Base-by-base conservation (phyloP, 2,888 invertebrate species). In the Tortrix viridana region DNA sequence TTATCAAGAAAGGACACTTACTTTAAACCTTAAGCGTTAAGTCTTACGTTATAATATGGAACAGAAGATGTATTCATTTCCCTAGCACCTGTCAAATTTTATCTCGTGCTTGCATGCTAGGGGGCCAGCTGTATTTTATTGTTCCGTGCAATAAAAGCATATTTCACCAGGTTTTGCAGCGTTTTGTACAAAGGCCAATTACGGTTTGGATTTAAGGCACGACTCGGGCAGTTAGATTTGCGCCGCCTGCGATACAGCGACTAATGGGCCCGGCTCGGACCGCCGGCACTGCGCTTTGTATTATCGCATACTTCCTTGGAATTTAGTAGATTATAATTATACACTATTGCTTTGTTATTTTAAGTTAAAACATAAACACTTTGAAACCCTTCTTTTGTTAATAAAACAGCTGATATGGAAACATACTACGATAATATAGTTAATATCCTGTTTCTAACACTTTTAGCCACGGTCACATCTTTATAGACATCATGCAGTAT, bases 151-250 rank as follows among this genome's bases (percentile, higher is more conserved):
- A 54, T 56, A 67, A 65, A 63, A 60, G 67, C 68, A 70, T 69
- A 72, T 73, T 74, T 75, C 69, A 70, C 69, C 73, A 69, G 71
- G 66, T 68, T 68, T 79, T 80, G 82, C 77, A 79, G 73, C 76
- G 74, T 79, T 80, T 71, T 76, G 74, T 74, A 66, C 71, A 74
- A 73, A 72, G 72, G 72, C 76, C 78, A 80, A 81, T 82, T 82
- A 80, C 76, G 68, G 71, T 72, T 73, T 75, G 77, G 82, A 85
- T 86, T 82, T 82, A 83, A 81, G 76, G 76, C 77, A 75, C 74
- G 74, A 76, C 75, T 72, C 67, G 65, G 71, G 72, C 76, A 74
- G 76, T 76, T 77, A 76, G 75, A 82, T 81, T 85, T 83, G 79
- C 77, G 71, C 71, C 69, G 73, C 69, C 74, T 71, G 76, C 81